Base-by-base conservation (phyloP, 2,797 vertebrate species). In the Melanotaenia parkinsoni region DNA sequence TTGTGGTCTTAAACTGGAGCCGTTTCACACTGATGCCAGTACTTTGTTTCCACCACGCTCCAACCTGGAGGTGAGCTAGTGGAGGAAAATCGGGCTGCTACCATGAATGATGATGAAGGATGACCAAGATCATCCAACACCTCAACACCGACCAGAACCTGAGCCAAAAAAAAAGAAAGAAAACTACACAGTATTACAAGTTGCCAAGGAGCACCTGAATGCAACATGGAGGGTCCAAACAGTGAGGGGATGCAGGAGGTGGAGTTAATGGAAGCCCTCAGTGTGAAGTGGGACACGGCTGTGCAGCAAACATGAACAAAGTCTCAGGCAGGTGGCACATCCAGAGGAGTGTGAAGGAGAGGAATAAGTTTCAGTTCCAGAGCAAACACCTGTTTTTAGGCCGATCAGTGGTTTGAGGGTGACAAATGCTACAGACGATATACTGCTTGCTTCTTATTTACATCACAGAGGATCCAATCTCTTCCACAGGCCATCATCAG, bases 391-490 rank as follows among this genome's bases (percentile, higher is more conserved):
- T 74, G 68, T 74, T 67, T 76, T 79, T 58, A 50, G 76, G 72
- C 66, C 61, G 69, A 67, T 58, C 70, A 78, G 79, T 66, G 30
- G 80, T 68, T 76, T 65, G 68, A 78, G 66, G 77, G 87, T 38
- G 66, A 79, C 82, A 72, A 84, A 80, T 81, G 88, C 87, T 88
- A 90, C 89, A 87, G 53, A 84, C 57, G 30, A 77, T 72, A 85
- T 76, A 86, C 77, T 74, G 80, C 76, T 33, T 54, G 54, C 56
- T 57, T 78, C 67, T 72, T 91, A 45, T 92, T 89, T 90, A 92
- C 90, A 91, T 84, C 58, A 63, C 79, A 74, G 61, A 75, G 47
- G n/a, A 53, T 77, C 51, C 20, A 76, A 77, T 69, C 70, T 87
- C 68, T 82, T 78, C 71, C 79, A 81, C 72, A 56, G 82, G 74